phyloP scores from a whole-genome alignment of 1,140 invertebrate genomes.

The Adoxophyes honmai region DNA sequence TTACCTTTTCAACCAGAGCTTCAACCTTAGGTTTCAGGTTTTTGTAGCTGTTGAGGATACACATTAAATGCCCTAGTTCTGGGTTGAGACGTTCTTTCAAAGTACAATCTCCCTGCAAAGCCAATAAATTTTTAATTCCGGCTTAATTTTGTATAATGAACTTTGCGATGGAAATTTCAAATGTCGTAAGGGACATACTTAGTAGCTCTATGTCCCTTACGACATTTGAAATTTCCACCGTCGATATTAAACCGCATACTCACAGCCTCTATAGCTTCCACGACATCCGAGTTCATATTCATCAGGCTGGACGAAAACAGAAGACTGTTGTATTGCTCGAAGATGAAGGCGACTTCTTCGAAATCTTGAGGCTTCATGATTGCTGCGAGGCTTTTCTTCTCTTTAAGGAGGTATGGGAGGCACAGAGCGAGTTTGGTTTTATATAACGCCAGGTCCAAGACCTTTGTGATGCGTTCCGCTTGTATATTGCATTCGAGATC shows the following conservation, averaged over 20 bases:
- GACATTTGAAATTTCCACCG: too few relatives aligned
- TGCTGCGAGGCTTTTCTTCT: not conserved
- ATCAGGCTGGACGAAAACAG: not conserved
- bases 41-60: not conserved
- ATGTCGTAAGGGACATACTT: too few relatives aligned
- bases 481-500: constrained; percentile 1
- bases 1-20: not conserved
- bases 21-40: not conserved
- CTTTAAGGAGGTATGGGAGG: not conserved
- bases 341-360: not conserved
- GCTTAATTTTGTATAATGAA: too few relatives aligned
- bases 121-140: not conserved
- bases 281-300: not conserved
- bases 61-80: not conserved
- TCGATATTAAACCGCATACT: not conserved
- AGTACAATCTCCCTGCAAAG: not conserved
- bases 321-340: not conserved
- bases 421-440: not conserved
- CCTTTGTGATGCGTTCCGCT: not conserved
- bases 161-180: too few relatives aligned
- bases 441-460: not conserved
- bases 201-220: too few relatives aligned
- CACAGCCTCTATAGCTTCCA: not conserved
- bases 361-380: not conserved
- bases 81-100: not conserved